A percentile compares a stretch with the other conserved stretches of the same genome.
Conservation (phyloP, 1,140 invertebrate species). For the Scaptomyza graminum region DNA sequence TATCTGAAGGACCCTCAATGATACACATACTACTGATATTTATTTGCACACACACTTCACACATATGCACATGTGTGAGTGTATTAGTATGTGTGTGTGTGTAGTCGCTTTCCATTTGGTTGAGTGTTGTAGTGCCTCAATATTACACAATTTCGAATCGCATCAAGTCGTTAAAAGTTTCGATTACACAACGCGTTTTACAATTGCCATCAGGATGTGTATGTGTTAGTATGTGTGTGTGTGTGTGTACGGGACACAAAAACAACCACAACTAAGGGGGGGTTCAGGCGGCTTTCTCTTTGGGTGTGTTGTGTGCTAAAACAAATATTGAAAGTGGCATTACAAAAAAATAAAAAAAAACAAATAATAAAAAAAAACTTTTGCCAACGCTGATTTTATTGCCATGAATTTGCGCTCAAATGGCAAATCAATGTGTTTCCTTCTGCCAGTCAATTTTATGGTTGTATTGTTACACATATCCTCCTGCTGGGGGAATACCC, state of each 20-base stretch:
- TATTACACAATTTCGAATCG: conserved; percentile 81
- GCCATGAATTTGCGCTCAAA: conserved; percentile 79
- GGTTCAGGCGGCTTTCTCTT: background rate
- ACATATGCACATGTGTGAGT: background rate
- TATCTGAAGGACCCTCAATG: conserved; percentile 73
- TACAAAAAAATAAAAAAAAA: conserved; percentile 52
- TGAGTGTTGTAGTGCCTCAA: conserved; percentile 73
- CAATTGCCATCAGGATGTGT: conserved; percentile 59
- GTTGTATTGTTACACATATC: conserved; percentile 48
- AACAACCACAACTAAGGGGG: conserved; percentile 45
- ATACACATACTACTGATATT: conserved; percentile 34
- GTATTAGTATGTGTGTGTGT: conserved; percentile 15
- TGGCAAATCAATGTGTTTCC: conserved; percentile 81
- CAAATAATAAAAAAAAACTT: conserved; percentile 21
- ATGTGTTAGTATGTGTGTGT: background rate
- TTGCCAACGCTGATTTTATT: conserved; percentile 76
- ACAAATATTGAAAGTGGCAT: conserved; percentile 82
- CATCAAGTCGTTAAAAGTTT: conserved; percentile 82
- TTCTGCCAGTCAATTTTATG: conserved; percentile 73
- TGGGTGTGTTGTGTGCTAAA: conserved; percentile 61
- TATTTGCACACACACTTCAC: conserved; percentile 40
- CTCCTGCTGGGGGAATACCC: conserved; percentile 1
- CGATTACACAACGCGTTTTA: conserved; percentile 80
- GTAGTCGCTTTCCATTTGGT: conserved; percentile 47
- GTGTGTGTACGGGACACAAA: conserved; percentile 1